phyloP scores from a whole-genome alignment of 1,140 invertebrate species.

The Trichonephila inaurata region DNA sequence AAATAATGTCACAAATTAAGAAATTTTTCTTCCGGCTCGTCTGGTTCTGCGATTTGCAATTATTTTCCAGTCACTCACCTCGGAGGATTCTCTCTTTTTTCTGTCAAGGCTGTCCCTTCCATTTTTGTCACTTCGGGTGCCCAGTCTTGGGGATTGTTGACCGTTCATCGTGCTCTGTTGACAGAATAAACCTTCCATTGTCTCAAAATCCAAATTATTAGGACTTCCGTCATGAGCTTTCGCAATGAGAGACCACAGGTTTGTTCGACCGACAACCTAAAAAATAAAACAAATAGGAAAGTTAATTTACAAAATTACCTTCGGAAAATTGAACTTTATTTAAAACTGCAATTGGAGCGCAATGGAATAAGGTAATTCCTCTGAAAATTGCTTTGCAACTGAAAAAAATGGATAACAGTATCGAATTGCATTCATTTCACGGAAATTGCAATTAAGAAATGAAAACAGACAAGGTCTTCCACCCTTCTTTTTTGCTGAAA shows the following conservation, averaged over 20 bases:
- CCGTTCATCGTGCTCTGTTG: conserved; percentile 84
- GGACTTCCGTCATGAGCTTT: conserved; percentile 89
- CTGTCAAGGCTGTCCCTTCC: conserved; percentile 72
- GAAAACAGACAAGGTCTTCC: too few species aligned
- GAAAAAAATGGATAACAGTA: too few species aligned
- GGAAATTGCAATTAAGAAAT: too few species aligned
- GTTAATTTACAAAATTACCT: not conserved
- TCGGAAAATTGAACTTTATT: not conserved
- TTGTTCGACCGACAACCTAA: conserved; percentile 87
- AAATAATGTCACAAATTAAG: conserved; percentile 54
- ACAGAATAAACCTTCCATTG: conserved; percentile 95
- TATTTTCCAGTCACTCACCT: conserved; percentile 66
- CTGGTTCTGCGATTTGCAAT: conserved; percentile 18
- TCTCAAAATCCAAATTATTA: conserved; percentile 92
- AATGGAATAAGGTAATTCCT: too few species aligned
- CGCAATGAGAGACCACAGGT: conserved; percentile 95
- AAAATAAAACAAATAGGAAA: not conserved
- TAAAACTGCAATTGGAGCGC: too few species aligned
- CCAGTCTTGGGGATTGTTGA: conserved; percentile 50
- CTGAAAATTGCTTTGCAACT: too few species aligned
- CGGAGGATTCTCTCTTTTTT: conserved; percentile 75
- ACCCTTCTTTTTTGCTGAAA: too few species aligned
- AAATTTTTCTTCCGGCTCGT: conserved; percentile 13
- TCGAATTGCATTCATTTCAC: too few species aligned
- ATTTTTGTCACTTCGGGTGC: conserved; percentile 38